Percentiles rank a stretch among this genome's conserved stretches.
Conservation (phyloP, 1,140 invertebrate species). For the Polypedilum vanderplanki region DNA sequence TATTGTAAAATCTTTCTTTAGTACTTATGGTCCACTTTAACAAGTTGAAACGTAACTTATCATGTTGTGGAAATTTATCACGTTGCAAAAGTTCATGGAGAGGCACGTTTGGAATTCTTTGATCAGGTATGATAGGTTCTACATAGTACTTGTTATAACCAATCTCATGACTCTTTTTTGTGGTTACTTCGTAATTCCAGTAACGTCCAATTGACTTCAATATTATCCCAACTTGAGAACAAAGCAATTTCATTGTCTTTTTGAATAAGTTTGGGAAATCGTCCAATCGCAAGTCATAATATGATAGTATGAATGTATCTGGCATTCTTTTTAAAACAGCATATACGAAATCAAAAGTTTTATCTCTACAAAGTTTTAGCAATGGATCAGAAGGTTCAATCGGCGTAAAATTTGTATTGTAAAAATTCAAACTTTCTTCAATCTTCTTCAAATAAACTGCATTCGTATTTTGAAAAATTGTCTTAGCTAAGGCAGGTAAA, state of each 20-base stretch:
- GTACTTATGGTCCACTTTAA: not conserved
- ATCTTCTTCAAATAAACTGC: not conserved
- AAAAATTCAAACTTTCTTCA: not conserved
- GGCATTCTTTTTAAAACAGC: too few relatives aligned
- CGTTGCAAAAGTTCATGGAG: not conserved
- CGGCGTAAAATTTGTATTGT: too few relatives aligned
- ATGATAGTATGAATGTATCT: too few relatives aligned
- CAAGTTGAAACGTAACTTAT: not conserved
- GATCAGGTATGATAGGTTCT: not conserved
- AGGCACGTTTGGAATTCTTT: not conserved
- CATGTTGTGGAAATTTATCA: not conserved
- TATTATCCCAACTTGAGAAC: not conserved
- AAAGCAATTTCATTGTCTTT: not conserved
- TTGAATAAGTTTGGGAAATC: not conserved
- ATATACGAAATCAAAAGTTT: too few relatives aligned
- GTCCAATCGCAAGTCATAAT: too few relatives aligned
- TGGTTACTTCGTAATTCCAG: not conserved
- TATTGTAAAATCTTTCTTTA: not conserved
- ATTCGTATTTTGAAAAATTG: not conserved
- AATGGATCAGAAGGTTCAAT: too few relatives aligned
- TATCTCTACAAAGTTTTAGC: too few relatives aligned
- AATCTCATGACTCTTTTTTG: not conserved
- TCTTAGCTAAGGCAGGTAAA: not conserved
- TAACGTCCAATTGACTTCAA: not conserved
- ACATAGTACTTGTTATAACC: not conserved